Percentiles rank a stretch among this genome's conserved stretches.
Evolutionary conservation across 2,113 vertebrate species (phyloP).

Genomic region (Motacilla alba): DNA sequence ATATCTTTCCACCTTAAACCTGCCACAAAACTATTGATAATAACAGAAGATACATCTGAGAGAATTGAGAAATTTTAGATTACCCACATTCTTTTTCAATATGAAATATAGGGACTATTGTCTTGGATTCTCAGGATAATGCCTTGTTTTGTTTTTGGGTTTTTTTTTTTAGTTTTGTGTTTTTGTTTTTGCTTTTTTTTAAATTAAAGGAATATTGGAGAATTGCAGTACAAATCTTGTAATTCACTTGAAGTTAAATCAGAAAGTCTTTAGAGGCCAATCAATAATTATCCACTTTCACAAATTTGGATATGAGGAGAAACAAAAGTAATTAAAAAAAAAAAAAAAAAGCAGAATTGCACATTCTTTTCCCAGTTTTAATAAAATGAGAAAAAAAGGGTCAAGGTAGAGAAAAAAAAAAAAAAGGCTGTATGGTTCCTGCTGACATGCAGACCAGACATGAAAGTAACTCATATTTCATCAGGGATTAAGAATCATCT

Average conservation of each 20-base stretch:
- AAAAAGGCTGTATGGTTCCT: background rate
- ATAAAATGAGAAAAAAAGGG: background rate
- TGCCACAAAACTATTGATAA: background rate
- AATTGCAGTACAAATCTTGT: background rate
- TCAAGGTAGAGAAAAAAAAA: background rate
- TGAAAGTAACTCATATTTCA: background rate
- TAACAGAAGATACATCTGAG: background rate
- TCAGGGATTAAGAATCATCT: background rate
- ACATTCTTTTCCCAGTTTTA: background rate
- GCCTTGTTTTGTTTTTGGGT: background rate
- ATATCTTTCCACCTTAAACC: background rate
- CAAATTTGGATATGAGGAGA: background rate
- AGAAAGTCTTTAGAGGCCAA: background rate
- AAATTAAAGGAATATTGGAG: background rate
- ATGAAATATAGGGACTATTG: background rate
- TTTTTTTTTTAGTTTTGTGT: background rate
- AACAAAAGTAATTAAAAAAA: background rate
- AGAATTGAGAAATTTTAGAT: background rate
- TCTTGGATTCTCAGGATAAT: background rate
- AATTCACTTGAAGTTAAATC: background rate
- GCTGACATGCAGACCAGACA: background rate
- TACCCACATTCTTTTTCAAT: background rate
- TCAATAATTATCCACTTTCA: background rate
- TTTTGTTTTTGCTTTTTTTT: background rate
- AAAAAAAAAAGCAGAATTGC: background rate